Evolutionary conservation across 2,797 vertebrate species (phyloP).

Genomic region (Onychomys leucogaster): DNA sequence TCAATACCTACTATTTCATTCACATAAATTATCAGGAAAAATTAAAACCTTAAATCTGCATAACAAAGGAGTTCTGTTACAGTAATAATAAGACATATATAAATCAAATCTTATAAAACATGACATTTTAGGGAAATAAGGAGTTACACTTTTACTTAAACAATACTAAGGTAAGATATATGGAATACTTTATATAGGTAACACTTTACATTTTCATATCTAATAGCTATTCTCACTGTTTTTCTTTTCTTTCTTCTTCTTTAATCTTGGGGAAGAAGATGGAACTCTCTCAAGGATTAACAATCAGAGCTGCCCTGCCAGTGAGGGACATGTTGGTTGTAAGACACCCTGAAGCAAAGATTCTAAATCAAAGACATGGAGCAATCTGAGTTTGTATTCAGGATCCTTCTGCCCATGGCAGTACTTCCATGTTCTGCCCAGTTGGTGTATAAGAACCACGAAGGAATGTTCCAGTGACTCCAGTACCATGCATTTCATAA

Average conservation of each 20-base stretch:
- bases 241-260: background rate
- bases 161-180: background rate
- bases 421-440: background rate
- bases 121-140: background rate
- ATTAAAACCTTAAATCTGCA: constrained; percentile 54
- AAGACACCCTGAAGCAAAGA: constrained; percentile 67
- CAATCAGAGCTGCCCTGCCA: constrained; percentile 50
- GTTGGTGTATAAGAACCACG: background rate
- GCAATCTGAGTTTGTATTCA: constrained; percentile 52
- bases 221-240: background rate
- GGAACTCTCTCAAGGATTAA: constrained; percentile 61
- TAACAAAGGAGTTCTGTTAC: constrained; percentile 40
- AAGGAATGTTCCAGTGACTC: constrained; percentile 44
- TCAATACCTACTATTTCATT: background rate
- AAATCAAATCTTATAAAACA: constrained; percentile 49
- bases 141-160: constrained; percentile 12
- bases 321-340: constrained; percentile 54
- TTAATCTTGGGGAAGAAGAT: background rate
- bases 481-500: constrained; percentile 31
- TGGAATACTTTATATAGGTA: constrained; percentile 12
- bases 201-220: constrained; percentile 45
- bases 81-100: background rate
- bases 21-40: constrained; percentile 59
- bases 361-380: constrained; percentile 68
- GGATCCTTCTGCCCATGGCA: constrained; percentile 30